Evolutionary conservation across 2,797 vertebrate genomes (phyloP).

Genomic region (Sternarchorhynchus goeldii): DNA sequence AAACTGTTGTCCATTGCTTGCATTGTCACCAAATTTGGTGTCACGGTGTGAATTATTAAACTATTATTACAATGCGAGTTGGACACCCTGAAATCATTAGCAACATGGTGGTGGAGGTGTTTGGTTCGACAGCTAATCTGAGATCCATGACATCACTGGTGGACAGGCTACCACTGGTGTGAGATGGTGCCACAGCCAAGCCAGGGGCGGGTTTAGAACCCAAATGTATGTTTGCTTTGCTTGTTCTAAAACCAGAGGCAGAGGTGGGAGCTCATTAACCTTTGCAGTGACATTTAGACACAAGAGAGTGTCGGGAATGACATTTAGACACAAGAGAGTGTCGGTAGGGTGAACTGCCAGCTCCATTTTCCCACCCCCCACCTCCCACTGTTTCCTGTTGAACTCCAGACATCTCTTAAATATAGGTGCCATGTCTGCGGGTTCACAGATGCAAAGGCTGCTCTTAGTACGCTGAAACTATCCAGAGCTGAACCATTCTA

Average conservation of each 20-base stretch:
- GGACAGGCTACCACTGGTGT: too few relatives aligned
- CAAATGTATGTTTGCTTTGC: slow-evolving; percentile 56
- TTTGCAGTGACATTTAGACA: slow-evolving; percentile 65
- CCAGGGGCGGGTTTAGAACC: too few relatives aligned
- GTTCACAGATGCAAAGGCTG: slow-evolving; percentile 39
- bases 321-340: slow-evolving; percentile 60
- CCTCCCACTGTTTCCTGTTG: slow-evolving; percentile 78
- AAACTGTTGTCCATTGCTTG: not conserved
- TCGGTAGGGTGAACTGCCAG: too few relatives aligned
- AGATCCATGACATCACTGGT: too few relatives aligned
- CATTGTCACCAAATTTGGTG: not conserved
- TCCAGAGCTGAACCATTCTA: slow-evolving; percentile 42
- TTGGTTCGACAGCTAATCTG: too few relatives aligned
- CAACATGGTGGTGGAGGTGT: too few relatives aligned
- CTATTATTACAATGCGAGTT: too few relatives aligned
- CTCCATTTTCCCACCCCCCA: slow-evolving; percentile 25
- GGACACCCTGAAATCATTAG: too few relatives aligned
- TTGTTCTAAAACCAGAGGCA: slow-evolving; percentile 60
- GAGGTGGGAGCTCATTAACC: slow-evolving; percentile 62
- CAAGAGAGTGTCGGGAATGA: slow-evolving; percentile 52
- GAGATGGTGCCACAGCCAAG: too few relatives aligned
- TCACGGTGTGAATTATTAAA: not conserved
- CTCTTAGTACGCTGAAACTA: slow-evolving; percentile 36
- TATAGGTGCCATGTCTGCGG: slow-evolving; percentile 65
- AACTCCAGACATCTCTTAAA: slow-evolving; percentile 61